Conservation (phyloP, 2,888 invertebrate genomes). For the Dastarcus helophoroides region DNA sequence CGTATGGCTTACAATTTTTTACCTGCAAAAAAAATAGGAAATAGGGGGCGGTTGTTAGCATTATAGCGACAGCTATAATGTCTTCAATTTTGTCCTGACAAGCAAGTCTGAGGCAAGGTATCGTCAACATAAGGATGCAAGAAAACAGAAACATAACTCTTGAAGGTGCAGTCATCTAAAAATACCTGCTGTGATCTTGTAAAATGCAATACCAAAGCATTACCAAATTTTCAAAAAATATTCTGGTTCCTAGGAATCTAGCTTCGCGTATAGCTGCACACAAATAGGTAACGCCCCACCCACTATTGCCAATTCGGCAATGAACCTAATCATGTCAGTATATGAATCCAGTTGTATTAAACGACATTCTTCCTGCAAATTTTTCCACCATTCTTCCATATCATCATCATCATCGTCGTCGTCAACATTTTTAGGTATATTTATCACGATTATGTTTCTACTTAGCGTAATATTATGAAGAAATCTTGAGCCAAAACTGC, state of each 20-base stretch:
- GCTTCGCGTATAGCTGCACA: conserved; percentile 78
- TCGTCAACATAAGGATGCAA: conserved; percentile 74
- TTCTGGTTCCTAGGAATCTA: conserved; percentile 79
- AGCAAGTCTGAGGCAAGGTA: conserved; percentile 73
- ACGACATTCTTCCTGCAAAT: conserved; percentile 57
- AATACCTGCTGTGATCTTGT: no score
- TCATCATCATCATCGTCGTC: conserved; percentile 40
- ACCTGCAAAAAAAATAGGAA: conserved; percentile 97
- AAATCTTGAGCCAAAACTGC: no score
- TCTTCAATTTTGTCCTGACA: conserved; percentile 86
- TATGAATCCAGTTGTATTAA: conserved; percentile 51
- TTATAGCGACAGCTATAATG: conserved; percentile 81
- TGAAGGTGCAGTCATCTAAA: conserved; percentile 75
- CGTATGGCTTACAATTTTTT: conserved; percentile 10
- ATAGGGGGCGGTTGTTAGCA: conserved; percentile 92
- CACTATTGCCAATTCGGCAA: conserved; percentile 68
- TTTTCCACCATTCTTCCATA: conserved; percentile 61
- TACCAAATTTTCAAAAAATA: conserved; percentile 95
- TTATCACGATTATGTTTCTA: no score
- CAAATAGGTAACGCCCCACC: conserved; percentile 78
- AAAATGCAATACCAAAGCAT: no score
- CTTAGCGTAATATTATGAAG: no score
- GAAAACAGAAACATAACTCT: conserved; percentile 92
- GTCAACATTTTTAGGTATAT: no score
- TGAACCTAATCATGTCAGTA: conserved; percentile 56